These are phyloP conservation scores for Chironomus striatipennis DNA, from an alignment of 1,140 invertebrate genomes.

Conservation along the genomic window DNA sequence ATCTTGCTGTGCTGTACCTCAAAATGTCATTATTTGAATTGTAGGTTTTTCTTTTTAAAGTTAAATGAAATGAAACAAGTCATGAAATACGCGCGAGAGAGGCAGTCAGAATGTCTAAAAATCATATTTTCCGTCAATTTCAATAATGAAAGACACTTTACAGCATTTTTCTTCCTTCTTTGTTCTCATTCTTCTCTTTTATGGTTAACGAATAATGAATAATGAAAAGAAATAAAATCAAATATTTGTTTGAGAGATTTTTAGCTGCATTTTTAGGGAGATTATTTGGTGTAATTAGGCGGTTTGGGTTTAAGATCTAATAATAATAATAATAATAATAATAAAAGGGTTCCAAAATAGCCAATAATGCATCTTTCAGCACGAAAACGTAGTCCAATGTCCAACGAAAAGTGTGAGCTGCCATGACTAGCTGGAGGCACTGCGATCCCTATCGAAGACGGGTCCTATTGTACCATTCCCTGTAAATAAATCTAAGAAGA, in stretches of 20 bases:
- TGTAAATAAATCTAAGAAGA: too few species aligned
- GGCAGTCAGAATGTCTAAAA: conserved; percentile 23
- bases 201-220: background rate
- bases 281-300: too few species aligned
- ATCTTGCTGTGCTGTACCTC: conserved; percentile 4
- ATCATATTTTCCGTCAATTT: conserved; percentile 21
- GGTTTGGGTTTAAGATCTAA: too few species aligned
- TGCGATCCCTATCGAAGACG: too few species aligned
- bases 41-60: background rate
- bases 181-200: background rate
- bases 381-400: too few species aligned
- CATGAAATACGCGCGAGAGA: conserved; percentile 5
- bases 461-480: too few species aligned
- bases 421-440: too few species aligned
- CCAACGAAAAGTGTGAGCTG: too few species aligned
- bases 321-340: too few species aligned
- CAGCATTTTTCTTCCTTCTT: background rate
- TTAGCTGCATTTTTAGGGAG: too few species aligned
- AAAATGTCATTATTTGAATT: background rate
- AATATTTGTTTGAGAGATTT: conserved; percentile 22
- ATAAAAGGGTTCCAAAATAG: too few species aligned
- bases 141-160: conserved; percentile 21
- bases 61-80: background rate
- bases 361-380: too few species aligned
- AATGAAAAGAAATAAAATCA: conserved; percentile 15